Evolutionary conservation across 2,797 vertebrate species (phyloP).

Genomic region (Platyrinchus mystaceus): DNA sequence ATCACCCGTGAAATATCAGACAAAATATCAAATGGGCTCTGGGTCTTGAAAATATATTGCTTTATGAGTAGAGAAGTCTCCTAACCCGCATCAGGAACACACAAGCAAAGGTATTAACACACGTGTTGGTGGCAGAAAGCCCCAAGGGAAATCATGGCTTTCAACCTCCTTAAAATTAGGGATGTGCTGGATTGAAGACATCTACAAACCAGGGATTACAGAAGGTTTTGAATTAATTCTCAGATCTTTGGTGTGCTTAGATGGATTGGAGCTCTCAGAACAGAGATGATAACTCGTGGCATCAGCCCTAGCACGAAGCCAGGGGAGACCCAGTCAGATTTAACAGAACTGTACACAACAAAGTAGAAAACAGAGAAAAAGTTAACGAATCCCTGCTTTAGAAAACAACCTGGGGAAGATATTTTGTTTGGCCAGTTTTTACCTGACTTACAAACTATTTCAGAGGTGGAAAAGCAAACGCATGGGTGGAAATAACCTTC

Average conservation of each 20-base stretch:
- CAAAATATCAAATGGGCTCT: not conserved
- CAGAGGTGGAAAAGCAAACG: not conserved
- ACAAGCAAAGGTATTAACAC: not conserved
- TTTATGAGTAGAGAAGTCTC: not conserved
- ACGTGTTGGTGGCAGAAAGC: not conserved
- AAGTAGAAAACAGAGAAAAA: not conserved
- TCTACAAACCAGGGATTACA: not conserved
- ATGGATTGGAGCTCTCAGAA: not conserved
- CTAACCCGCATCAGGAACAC: not conserved
- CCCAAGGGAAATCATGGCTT: fast-evolving
- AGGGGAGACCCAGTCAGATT: not conserved
- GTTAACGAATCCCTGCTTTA: not conserved
- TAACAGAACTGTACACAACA: not conserved
- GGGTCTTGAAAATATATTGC: fast-evolving
- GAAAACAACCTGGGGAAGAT: not conserved
- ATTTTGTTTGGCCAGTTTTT: slow-evolving; percentile 2
- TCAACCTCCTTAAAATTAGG: not conserved
- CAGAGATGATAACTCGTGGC: not conserved
- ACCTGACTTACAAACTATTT: slow-evolving; percentile 16
- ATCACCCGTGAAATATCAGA: not conserved
- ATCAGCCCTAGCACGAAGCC: not conserved
- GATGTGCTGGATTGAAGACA: not conserved
- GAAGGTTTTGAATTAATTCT: not conserved
- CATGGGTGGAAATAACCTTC: not conserved
- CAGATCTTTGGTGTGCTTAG: not conserved